Base-by-base conservation (phyloP, 2,888 invertebrate species). In the Stenurella melanura region DNA sequence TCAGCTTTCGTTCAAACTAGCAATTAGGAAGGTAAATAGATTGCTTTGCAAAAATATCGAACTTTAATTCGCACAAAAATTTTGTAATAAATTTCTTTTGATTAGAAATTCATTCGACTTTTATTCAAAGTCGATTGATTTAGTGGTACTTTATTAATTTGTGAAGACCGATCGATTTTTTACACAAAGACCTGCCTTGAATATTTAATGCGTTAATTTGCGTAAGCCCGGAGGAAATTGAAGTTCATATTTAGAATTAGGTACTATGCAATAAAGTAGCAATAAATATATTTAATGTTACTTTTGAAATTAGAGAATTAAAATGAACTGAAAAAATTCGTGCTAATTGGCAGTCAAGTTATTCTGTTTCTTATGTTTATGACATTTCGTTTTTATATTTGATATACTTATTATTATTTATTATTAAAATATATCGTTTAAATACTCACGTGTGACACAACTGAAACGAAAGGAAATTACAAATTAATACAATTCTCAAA, bases 31-130 rank as follows among this genome's bases (percentile, higher is more conserved):
- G 38, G 50, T 15, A 66, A 66, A 66, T 66, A 66, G 38, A 66
- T 66, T 66, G 64, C 38, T 66, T 63, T 34, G 64, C 38, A 18
- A 66, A 66, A 66, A 66, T 38, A 66, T 66, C 38, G 64, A 66
- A 66, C 64, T 66, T 18, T 66, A 66, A 66, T 66, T 66, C 50
- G 21, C 4, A 50, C 42, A 66, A 50, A 50, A 42, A 66, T 66
- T 66, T 50, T 42, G 18, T 66, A 18, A 66, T 66, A 66, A 66
- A 66, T 42, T 42, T 50, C 21, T 38, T 66, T 66, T 66, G 64
- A 66, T 66, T 64, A 15, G 18, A 11, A 17, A 50, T 66, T 66
- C 69, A 56, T 58, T 30, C 15, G 18, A 57, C 69, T 57, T 66
- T 21, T 58, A 67, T 67, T 67, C 19, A 54, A 67, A 19, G 69